Base-by-base conservation (phyloP, 2,797 vertebrate species). In the Mionectes olivaceus region DNA sequence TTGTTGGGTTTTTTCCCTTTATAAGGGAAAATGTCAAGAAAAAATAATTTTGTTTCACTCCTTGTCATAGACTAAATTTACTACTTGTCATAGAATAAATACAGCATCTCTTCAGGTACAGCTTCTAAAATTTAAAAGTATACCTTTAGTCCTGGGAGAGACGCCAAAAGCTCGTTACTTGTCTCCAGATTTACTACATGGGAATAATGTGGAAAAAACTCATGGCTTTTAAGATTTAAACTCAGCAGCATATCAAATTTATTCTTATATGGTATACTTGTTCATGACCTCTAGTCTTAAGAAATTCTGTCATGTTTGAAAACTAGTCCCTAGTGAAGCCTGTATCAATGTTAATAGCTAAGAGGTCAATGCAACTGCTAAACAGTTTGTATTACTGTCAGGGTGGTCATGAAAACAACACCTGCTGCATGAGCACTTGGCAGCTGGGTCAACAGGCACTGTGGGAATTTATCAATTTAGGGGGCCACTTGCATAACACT, bases 371-470 rank as follows among this genome's bases (percentile, higher is more conserved):
- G 98, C 98, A 98, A 98, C 99, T 98, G 98, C 99, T 99, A 99
- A 99, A 99, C 99, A 99, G 99, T 99, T 99, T 99, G 99, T 98
- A 98, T 98, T 98, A 99, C 99, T 99, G 98, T 98, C 99, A 99
- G 99, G 99, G 99, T 99, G 99, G 99, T 98, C 99, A 98, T 99
- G 99, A 99, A 99, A 99, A 99, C 99, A 99, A 98, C 99, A 99
- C 99, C 99, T 99, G 99, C 99, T 98, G 98, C 98, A 98, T 98
- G 98, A 98, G 98, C 98, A 98, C 99, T 99, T 98, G 98, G 99
- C 99, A 99, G 99, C 99, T 99, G 99, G 99, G 99, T 99, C 99
- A 99, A 99, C 99, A 99, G 99, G 99, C 99, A 98, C 99, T 99
- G 99, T 99, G 99, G 99, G 99, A 99, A 99, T 99, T 99, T 98